These are phyloP conservation scores for Mugil cephalus DNA, from an alignment of 2,113 vertebrate species.

Conservation along the genomic window DNA sequence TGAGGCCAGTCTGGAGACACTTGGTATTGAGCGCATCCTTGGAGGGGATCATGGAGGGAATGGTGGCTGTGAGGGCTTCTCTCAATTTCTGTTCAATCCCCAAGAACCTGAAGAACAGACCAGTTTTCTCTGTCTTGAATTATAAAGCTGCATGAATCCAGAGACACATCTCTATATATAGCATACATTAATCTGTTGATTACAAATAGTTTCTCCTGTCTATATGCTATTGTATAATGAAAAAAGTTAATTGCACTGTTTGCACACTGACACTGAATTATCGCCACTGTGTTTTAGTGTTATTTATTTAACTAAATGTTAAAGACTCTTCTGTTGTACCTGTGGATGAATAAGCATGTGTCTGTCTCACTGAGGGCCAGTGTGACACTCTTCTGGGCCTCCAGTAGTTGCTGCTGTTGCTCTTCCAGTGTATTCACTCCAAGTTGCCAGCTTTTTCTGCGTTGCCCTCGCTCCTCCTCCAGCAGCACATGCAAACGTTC, in stretches of 20 bases:
- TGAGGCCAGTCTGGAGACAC: conserved; percentile 63
- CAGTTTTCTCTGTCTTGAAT: not conserved
- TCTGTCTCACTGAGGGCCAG: conserved; percentile 68
- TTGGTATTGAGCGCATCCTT: conserved; percentile 58
- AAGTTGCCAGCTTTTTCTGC: conserved; percentile 65
- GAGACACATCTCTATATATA: not conserved
- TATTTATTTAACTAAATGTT: not conserved
- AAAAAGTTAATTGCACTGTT: no score
- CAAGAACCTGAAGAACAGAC: conserved; percentile 59
- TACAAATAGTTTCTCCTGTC: no score
- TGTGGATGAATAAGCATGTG: conserved; percentile 71
- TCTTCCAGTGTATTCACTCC: conserved; percentile 63
- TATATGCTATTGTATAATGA: no score
- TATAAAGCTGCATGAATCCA: not conserved
- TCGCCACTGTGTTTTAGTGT: no score
- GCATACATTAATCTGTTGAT: not conserved
- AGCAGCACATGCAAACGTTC: conserved; percentile 62
- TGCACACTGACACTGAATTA: not conserved
- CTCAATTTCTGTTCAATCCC: conserved; percentile 70
- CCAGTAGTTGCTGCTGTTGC: conserved; percentile 70
- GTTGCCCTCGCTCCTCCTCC: conserved; percentile 66
- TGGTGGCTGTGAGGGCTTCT: conserved; percentile 25
- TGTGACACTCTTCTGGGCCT: conserved; percentile 55
- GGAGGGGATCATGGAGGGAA: conserved; percentile 37
- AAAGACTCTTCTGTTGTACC: conserved; percentile 43